Percentiles rank a stretch among this genome's conserved stretches.
These are phyloP conservation scores for Capitella teleta DNA, from an alignment of 1,140 invertebrate genomes.

Conservation along the genomic window DNA sequence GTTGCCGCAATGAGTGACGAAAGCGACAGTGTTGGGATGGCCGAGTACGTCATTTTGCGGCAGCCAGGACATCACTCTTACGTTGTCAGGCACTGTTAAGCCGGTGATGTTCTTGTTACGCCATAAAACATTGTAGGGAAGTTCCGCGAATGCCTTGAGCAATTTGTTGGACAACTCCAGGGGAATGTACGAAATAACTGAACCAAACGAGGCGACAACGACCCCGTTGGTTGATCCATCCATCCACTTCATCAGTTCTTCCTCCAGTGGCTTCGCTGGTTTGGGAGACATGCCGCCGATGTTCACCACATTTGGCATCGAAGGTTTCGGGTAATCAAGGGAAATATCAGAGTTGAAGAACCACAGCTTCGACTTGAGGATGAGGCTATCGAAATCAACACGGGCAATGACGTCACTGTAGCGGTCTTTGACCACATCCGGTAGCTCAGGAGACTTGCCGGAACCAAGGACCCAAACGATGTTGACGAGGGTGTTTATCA, in stretches of 20 bases:
- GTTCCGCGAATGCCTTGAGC: slow-evolving; percentile 40
- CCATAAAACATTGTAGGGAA: no score
- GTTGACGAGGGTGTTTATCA: no score
- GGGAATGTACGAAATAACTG: neutral
- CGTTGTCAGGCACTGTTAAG: slow-evolving; percentile 48
- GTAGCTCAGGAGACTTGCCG: no score
- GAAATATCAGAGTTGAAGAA: no score
- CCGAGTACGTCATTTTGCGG: slow-evolving; percentile 51
- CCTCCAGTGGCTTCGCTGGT: neutral
- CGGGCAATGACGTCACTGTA: no score
- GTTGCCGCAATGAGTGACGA: slow-evolving; percentile 14
- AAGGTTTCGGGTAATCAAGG: neutral
- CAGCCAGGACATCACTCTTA: slow-evolving; percentile 54
- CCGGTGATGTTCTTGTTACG: no score
- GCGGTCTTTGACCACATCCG: no score
- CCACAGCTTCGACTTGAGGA: no score
- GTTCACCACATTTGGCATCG: neutral
- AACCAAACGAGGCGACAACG: slow-evolving; percentile 8
- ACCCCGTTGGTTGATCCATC: neutral
- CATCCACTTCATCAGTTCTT: neutral
- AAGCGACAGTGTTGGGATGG: slow-evolving; percentile 43
- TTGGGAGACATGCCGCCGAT: neutral
- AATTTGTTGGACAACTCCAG: slow-evolving; percentile 25
- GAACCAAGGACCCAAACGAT: no score
- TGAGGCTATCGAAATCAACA: no score